Conservation (phyloP, 2,113 vertebrate species). For the Burhinus oedicnemus region DNA sequence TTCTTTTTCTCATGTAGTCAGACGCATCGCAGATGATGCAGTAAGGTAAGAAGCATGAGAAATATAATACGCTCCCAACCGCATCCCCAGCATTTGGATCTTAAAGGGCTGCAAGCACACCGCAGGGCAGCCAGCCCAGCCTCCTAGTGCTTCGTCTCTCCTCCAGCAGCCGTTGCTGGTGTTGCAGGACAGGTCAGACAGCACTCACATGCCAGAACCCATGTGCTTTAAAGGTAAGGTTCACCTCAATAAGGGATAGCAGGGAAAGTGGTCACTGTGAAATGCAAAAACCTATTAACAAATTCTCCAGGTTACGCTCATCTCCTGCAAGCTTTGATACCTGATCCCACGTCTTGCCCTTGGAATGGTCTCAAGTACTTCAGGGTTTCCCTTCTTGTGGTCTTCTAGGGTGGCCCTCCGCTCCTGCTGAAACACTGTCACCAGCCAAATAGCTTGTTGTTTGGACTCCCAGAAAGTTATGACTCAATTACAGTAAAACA, state of each 20-base stretch:
- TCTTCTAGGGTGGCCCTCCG: neutral
- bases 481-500: neutral
- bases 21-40: neutral
- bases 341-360: neutral
- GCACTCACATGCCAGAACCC: neutral
- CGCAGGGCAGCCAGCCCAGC: accelerated
- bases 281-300: neutral
- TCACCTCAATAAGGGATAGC: neutral
- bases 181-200: neutral
- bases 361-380: neutral
- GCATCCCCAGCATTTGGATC: neutral
- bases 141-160: neutral
- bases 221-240: neutral
- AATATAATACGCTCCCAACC: neutral
- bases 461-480: neutral
- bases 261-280: neutral
- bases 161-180: neutral
- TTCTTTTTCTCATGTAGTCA: neutral
- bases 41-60: neutral
- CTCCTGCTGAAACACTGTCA: neutral
- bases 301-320: accelerated
- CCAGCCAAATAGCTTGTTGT: neutral
- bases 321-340: neutral
- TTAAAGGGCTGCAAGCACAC: neutral
- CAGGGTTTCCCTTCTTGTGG: neutral